Evolutionary conservation across 2,888 invertebrate genomes (phyloP).

Genomic region (Clitarchus hookeri): DNA sequence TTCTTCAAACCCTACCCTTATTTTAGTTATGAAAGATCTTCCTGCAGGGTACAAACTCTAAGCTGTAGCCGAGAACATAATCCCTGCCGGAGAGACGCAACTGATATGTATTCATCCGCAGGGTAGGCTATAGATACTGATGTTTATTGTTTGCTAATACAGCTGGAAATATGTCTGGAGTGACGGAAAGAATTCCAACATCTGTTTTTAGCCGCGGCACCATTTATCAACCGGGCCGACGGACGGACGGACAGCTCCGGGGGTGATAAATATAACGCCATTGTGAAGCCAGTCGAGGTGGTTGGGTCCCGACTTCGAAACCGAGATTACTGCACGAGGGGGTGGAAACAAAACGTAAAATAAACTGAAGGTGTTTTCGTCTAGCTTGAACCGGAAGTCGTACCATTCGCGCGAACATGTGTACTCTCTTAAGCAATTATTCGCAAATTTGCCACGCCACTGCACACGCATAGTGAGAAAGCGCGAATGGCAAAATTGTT

Average conservation of each 20-base stretch:
- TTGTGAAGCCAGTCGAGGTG: neutral
- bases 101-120: neutral
- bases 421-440: too few species aligned
- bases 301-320: neutral
- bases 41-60: too few species aligned
- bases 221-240: neutral
- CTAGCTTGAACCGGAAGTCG: neutral
- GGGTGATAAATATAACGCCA: slow-evolving; percentile 8
- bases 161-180: slow-evolving; percentile 8
- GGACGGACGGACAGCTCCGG: neutral
- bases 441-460: too few species aligned
- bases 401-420: neutral
- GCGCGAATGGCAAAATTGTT: too few species aligned
- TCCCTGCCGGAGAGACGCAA: neutral
- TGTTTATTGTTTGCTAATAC: slow-evolving; percentile 10
- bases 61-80: neutral
- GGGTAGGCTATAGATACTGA: neutral
- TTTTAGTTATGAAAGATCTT: too few species aligned
- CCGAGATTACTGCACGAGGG: neutral
- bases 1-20: too few species aligned
- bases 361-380: neutral
- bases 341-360: neutral
- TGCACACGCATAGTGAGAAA: too few species aligned
- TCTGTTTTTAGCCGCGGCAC: slow-evolving; percentile 7
- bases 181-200: slow-evolving; percentile 14